A percentile compares a stretch with the other conserved stretches of the same genome.
Evolutionary conservation across 2,797 vertebrate genomes (phyloP).

Genomic region (Sorex maritimensis): DNA sequence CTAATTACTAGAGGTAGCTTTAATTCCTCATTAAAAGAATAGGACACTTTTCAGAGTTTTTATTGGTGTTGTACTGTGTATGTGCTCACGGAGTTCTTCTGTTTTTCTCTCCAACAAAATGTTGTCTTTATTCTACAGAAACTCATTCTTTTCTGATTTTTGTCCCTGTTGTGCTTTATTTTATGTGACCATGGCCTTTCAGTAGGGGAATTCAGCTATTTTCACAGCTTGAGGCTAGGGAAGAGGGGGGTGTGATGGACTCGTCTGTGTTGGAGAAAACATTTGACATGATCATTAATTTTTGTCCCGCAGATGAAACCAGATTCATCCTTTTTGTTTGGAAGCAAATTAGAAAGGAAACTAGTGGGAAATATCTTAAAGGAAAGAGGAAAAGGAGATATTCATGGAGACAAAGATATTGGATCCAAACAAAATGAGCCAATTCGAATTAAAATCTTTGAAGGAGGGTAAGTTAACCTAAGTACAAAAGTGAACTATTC

Average conservation of each 20-base stretch:
- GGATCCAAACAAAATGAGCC: slow-evolving; percentile 95
- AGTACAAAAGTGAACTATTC: slow-evolving; percentile 80
- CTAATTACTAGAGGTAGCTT: neutral
- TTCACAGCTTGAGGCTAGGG: neutral
- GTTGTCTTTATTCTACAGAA: slow-evolving; percentile 16
- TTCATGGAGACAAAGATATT: slow-evolving; percentile 96
- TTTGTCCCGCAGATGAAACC: slow-evolving; percentile 95
- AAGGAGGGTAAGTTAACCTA: slow-evolving; percentile 97
- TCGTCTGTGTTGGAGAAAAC: slow-evolving; percentile 16
- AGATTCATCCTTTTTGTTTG: slow-evolving; percentile 95
- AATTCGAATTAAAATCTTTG: slow-evolving; percentile 99
- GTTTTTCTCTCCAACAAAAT: neutral
- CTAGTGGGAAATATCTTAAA: slow-evolving; percentile 95
- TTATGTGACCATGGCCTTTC: slow-evolving; percentile 5
- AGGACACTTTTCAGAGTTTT: slow-evolving; percentile 45
- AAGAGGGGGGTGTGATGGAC: neutral
- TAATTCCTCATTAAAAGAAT: slow-evolving; percentile 27
- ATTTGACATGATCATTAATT: slow-evolving; percentile 78
- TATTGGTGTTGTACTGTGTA: neutral
- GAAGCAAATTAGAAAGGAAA: slow-evolving; percentile 96
- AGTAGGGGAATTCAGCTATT: neutral
- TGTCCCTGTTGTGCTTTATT: neutral
- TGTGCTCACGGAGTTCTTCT: neutral
- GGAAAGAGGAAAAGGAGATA: slow-evolving; percentile 97
- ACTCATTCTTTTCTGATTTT: slow-evolving; percentile 45